Base-by-base conservation (phyloP, 2,888 invertebrate genomes). In the Blera fallax region DNA sequence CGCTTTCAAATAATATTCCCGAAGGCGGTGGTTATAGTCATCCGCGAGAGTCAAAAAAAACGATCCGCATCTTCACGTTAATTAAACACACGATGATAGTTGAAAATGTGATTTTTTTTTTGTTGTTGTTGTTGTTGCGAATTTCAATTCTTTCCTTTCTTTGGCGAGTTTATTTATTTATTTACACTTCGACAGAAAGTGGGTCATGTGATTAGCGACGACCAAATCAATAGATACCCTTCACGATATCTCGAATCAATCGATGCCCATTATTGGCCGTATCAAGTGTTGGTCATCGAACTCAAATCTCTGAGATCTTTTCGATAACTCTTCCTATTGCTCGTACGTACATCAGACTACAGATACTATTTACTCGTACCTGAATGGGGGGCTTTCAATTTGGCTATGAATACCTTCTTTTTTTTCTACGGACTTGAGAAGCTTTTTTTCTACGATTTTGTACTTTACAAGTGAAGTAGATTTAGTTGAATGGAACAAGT, bases 221-320 rank as follows among this genome's bases (percentile, higher is more conserved):
- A 54, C 45, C 27, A 8, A 56, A 48, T 52, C 40, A 40, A 43
- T 29, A 14, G 37, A 52, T 62, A 52, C 52, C 52, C 32, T 40
- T 40, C 21, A 50, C 18, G 29, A 16, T 64, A 48, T 64, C 64
- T 64, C 29, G 64, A 64, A 32, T 29, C 52, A 43, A 52, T 64
- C 48, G 62, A 40, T 29, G 62, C 11, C 52, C 73, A 73, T 62
- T 62, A 73, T 73, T 73, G 60, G 73, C 50, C 27, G 40, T 52
- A 62, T 73, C 62, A 64, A 37, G 18, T 62, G 62, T 40, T 62
- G 73, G 73, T 62, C 73, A 73, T 52, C 73, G 73, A 73, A 54
- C 62, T 24, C 45, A 45, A 10, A 62, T 40, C 43, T 58, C 40
- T 8, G 1, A 40, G 16, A 37, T 40, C 5, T 24, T 37, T 40